phyloP scores from a whole-genome alignment of 2,113 vertebrate species.

The Athene noctua region DNA sequence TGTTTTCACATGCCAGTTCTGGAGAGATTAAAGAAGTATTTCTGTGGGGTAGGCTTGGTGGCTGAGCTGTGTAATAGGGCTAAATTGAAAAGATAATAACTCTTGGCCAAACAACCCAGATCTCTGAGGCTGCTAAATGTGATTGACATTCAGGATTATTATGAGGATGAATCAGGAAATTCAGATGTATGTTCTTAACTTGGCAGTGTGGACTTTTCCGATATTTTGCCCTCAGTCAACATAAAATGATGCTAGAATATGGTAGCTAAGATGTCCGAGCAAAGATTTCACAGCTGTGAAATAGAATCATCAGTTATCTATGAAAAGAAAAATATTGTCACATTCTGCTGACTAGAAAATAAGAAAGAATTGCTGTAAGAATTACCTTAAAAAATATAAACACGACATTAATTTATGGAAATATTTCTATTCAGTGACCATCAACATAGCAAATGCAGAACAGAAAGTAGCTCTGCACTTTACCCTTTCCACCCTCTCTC shows the following conservation, averaged over 20 bases:
- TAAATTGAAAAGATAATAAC: background rate
- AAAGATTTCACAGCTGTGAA: background rate
- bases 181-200: background rate
- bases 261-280: background rate
- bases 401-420: background rate
- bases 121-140: background rate
- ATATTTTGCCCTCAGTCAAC: background rate
- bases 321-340: background rate
- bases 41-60: background rate
- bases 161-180: background rate
- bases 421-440: background rate
- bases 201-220: background rate
- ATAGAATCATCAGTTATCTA: background rate
- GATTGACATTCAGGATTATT: background rate
- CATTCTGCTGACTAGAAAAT: background rate
- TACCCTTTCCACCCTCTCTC: background rate
- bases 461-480: background rate
- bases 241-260: background rate
- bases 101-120: background rate
- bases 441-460: background rate
- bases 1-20: background rate
- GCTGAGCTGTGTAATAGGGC: background rate
- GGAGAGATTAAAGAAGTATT: background rate
- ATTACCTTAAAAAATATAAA: background rate
- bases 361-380: background rate